Evolutionary conservation across 2,797 vertebrate species (phyloP).

Genomic region (Cyprinella venusta): DNA sequence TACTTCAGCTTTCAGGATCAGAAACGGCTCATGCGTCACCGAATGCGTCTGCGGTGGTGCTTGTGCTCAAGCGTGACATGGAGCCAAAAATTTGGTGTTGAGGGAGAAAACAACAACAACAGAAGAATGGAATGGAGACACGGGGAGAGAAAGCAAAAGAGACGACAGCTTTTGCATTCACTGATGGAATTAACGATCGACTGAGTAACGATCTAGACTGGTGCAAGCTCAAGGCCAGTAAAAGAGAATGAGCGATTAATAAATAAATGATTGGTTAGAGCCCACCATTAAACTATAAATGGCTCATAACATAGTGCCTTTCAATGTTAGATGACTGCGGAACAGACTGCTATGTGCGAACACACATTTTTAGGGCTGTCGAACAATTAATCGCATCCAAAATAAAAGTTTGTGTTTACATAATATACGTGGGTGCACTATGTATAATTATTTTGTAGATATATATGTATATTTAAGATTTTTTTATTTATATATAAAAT

Average conservation of each 20-base stretch:
- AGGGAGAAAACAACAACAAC: neutral
- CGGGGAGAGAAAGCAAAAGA: neutral
- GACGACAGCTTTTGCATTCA: neutral
- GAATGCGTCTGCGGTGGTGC: slow-evolving; percentile 6
- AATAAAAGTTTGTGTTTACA: no score
- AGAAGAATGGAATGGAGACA: slow-evolving; percentile 17
- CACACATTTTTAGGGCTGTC: neutral
- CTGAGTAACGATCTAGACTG: neutral
- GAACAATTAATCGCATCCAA: no score
- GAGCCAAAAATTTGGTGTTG: slow-evolving; percentile 18
- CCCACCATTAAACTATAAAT: slow-evolving; percentile 1
- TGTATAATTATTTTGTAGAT: no score
- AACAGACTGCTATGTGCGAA: neutral
- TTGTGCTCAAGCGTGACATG: slow-evolving; percentile 15
- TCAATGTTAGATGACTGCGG: neutral
- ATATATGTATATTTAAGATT: no score
- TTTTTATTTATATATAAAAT: no score
- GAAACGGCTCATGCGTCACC: slow-evolving; percentile 31
- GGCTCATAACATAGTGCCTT: neutral
- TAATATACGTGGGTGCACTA: no score
- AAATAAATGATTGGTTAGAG: slow-evolving; percentile 12
- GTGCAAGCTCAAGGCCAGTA: neutral
- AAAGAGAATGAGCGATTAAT: slow-evolving; percentile 5
- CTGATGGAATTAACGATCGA: slow-evolving; percentile 6
- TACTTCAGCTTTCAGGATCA: slow-evolving; percentile 51